phyloP scores from a whole-genome alignment of 2,888 invertebrate species.

The Gnatocerus cornutus region DNA sequence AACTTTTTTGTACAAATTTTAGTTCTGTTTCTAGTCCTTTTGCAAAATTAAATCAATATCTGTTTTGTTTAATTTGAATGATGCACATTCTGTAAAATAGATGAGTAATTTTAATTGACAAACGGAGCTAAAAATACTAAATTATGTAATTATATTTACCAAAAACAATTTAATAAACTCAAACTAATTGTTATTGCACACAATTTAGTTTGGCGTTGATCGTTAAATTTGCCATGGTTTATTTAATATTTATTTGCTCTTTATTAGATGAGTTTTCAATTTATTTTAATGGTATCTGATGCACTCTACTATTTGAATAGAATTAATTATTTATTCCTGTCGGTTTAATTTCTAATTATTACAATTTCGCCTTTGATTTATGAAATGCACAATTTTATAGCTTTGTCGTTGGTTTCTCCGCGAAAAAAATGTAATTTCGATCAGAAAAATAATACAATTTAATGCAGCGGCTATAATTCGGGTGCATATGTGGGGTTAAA shows the following conservation, averaged over 20 bases:
- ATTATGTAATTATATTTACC: slow-evolving; percentile 6
- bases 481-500: slow-evolving; percentile 58
- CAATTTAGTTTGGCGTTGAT: slow-evolving; percentile 5
- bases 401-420: not conserved
- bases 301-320: not conserved
- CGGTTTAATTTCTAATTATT: not conserved
- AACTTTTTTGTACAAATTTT: no score
- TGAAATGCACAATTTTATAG: not conserved
- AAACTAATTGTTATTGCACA: slow-evolving; percentile 12
- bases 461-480: slow-evolving; percentile 46
- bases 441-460: slow-evolving; percentile 31
- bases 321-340: not conserved
- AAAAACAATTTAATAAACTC: slow-evolving; percentile 17
- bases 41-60: not conserved
- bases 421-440: slow-evolving; percentile 14
- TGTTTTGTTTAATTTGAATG: not conserved
- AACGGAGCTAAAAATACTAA: not conserved
- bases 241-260: slow-evolving; percentile 28
- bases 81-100: not conserved
- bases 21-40: not conserved
- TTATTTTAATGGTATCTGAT: slow-evolving; percentile 24
- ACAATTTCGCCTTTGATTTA: not conserved
- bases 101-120: slow-evolving; percentile 2
- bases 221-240: slow-evolving; percentile 14
- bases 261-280: slow-evolving; percentile 27